phyloP scores from a whole-genome alignment of 2,797 vertebrate genomes.

The Pelobates cultripes region DNA sequence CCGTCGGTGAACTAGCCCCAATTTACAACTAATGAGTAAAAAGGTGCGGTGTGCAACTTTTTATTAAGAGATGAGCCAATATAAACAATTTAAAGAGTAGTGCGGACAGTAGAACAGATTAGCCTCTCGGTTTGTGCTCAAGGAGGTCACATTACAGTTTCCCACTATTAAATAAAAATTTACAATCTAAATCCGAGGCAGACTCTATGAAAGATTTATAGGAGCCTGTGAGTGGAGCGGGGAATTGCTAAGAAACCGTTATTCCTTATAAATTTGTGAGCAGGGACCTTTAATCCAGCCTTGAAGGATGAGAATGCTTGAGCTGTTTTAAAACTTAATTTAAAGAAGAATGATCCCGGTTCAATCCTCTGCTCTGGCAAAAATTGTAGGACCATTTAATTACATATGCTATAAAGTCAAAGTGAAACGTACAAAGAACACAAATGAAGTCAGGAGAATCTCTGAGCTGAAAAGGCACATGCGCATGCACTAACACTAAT shows the following conservation, averaged over 20 bases:
- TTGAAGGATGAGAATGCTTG: slow-evolving; percentile 39
- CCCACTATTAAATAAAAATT: slow-evolving; percentile 7
- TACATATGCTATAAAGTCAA: slow-evolving; percentile 15
- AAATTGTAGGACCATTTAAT: slow-evolving; percentile 16
- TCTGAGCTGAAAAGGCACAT: not conserved
- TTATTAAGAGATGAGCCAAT: not conserved
- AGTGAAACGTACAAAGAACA: slow-evolving; percentile 2
- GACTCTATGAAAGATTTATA: slow-evolving; percentile 10
- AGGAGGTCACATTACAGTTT: not conserved
- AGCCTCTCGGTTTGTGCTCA: not conserved
- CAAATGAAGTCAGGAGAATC: not conserved
- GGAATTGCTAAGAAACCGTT: slow-evolving; percentile 11
- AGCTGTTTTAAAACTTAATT: slow-evolving; percentile 40
- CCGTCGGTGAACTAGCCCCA: not conserved
- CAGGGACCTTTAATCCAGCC: slow-evolving; percentile 36
- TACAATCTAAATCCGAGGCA: slow-evolving; percentile 9
- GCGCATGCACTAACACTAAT: too few species aligned
- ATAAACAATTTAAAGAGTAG: not conserved
- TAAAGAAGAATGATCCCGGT: slow-evolving; percentile 22
- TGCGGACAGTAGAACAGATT: not conserved
- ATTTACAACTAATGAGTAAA: not conserved
- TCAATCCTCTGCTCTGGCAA: slow-evolving; percentile 2
- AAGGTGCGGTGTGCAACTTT: not conserved
- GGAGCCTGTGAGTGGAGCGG: slow-evolving; percentile 7
- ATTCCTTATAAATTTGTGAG: slow-evolving; percentile 19